phyloP scores from a whole-genome alignment of 2,888 invertebrate species.

The Autographa gamma region DNA sequence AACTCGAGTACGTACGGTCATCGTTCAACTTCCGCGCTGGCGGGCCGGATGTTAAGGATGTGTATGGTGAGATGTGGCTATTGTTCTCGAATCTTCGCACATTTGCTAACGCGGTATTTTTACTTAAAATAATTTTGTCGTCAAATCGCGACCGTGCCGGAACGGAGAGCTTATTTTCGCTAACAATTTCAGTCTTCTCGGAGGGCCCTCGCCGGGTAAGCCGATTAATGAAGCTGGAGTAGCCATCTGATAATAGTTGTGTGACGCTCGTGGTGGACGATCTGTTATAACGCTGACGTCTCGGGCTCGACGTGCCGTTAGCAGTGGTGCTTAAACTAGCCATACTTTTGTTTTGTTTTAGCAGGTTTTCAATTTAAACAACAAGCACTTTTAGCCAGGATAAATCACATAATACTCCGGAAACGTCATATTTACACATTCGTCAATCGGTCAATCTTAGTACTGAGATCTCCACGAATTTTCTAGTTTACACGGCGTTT shows the following conservation, averaged over 20 bases:
- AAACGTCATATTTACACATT: slow-evolving; percentile 78
- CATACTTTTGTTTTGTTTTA: slow-evolving; percentile 67
- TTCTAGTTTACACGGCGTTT: slow-evolving; percentile 66
- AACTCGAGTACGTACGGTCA: slow-evolving; percentile 81
- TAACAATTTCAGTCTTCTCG: slow-evolving; percentile 88
- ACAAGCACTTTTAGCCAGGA: slow-evolving; percentile 77
- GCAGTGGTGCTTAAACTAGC: slow-evolving; percentile 79
- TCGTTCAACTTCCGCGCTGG: slow-evolving; percentile 78
- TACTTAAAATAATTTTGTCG: slow-evolving; percentile 78
- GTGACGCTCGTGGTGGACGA: slow-evolving; percentile 94
- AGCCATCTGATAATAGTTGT: slow-evolving; percentile 95
- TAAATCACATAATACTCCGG: slow-evolving; percentile 76
- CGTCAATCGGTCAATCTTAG: slow-evolving; percentile 51
- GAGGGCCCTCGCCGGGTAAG: slow-evolving; percentile 94
- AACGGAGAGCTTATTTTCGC: slow-evolving; percentile 75
- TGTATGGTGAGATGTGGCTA: slow-evolving; percentile 81
- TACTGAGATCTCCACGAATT: slow-evolving; percentile 49
- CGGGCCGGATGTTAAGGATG: slow-evolving; percentile 73
- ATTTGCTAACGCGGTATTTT: slow-evolving; percentile 77
- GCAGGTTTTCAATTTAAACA: slow-evolving; percentile 50
- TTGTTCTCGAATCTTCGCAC: slow-evolving; percentile 84
- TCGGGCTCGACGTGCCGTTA: slow-evolving; percentile 83
- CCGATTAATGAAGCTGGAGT: slow-evolving; percentile 95
- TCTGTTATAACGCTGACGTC: slow-evolving; percentile 93
- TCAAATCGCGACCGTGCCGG: slow-evolving; percentile 79